Percentiles rank a stretch among this genome's conserved stretches.
phyloP scores from a whole-genome alignment of 2,113 vertebrate genomes.

The Lonchura striata region DNA sequence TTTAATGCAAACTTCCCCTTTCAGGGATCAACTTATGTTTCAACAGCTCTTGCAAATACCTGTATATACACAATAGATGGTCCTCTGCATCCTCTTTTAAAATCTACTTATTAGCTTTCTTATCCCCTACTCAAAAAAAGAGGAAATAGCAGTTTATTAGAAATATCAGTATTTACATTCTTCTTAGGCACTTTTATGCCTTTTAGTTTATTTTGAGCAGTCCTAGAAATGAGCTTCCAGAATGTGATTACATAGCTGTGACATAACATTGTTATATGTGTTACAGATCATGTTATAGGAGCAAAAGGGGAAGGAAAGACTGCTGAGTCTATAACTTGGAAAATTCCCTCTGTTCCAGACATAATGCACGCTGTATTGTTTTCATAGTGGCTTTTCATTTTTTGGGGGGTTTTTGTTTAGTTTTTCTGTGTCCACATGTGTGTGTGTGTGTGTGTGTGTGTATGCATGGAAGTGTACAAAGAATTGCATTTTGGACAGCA shows the following conservation, averaged over 20 bases:
- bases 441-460: accelerated
- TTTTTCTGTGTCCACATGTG: background rate
- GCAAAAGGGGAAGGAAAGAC: background rate
- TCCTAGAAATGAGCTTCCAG: background rate
- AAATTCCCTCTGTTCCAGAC: background rate
- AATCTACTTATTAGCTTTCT: background rate
- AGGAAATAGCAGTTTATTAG: background rate
- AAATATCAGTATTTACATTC: background rate
- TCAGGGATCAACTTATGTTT: background rate
- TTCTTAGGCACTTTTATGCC: background rate
- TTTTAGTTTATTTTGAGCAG: background rate
- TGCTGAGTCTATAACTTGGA: background rate
- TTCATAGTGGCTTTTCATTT: background rate
- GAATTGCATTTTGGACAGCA: background rate
- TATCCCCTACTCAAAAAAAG: background rate
- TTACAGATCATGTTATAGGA: background rate
- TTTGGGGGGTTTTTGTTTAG: background rate
- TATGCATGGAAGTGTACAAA: accelerated
- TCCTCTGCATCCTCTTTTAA: background rate
- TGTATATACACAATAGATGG: background rate
- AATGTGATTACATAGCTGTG: background rate
- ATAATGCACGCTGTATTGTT: background rate
- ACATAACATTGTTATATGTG: background rate
- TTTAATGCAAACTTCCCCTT: background rate
- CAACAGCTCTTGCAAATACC: background rate